These are phyloP conservation scores for Potorous gilbertii DNA, from an alignment of 2,797 vertebrate genomes.

Conservation along the genomic window DNA sequence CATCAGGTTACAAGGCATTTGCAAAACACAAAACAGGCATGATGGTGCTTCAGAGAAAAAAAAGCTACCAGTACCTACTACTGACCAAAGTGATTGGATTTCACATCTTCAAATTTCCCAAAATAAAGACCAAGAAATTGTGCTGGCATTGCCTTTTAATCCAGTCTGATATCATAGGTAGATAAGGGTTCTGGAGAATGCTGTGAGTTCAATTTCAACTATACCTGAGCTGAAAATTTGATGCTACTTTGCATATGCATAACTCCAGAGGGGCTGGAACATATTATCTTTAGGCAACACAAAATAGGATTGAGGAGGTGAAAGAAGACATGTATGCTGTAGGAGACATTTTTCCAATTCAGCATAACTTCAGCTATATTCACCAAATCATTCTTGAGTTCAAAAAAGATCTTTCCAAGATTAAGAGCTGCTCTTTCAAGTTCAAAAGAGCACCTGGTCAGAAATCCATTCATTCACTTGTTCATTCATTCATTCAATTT, in stretches of 20 bases:
- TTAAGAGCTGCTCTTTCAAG: neutral
- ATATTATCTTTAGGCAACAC: neutral
- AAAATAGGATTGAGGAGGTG: neutral
- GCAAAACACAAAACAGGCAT: accelerated
- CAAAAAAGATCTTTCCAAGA: neutral
- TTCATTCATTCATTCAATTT: neutral
- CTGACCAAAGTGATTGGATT: neutral
- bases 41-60: neutral
- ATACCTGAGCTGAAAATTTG: neutral
- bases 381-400: neutral
- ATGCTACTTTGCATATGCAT: neutral
- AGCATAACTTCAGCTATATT: neutral
- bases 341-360: neutral
- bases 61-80: neutral
- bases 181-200: neutral
- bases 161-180: accelerated
- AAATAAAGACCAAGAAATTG: neutral
- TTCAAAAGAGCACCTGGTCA: neutral
- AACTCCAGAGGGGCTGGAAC: neutral
- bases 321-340: neutral
- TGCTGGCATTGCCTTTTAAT: neutral
- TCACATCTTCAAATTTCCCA: neutral
- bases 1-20: neutral
- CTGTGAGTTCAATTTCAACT: neutral
- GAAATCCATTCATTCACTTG: neutral